Percentiles rank a stretch among this genome's conserved stretches.
These are phyloP conservation scores for Dysidea cf. avara DNA, from an alignment of 37 sponge, comb jelly and placozoan genomes.

Conservation along the genomic window DNA sequence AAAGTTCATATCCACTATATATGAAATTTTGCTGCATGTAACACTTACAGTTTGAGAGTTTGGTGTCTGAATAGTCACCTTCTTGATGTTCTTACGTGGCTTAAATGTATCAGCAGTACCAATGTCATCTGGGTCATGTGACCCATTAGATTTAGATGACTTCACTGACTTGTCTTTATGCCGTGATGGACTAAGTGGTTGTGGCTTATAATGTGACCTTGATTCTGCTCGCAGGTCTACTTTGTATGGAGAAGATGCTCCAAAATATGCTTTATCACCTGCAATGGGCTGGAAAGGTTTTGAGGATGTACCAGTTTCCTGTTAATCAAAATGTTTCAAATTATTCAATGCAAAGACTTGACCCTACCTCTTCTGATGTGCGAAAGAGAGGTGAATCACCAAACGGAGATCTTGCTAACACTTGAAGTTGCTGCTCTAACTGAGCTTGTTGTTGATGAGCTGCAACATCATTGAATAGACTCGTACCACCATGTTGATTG, in stretches of 20 bases:
- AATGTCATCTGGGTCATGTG: conserved; percentile 36
- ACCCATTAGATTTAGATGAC: conserved; percentile 62
- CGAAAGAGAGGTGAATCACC: conserved; percentile 95
- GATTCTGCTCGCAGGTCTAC: conserved; percentile 48
- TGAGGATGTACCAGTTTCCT: too few relatives aligned
- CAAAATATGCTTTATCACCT: background rate
- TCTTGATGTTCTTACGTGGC: conserved; percentile 76
- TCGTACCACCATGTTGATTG: too few relatives aligned
- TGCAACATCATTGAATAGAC: too few relatives aligned
- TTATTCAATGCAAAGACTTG: too few relatives aligned
- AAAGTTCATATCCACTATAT: too few relatives aligned
- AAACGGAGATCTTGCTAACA: conserved; percentile 74
- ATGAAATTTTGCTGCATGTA: too few relatives aligned
- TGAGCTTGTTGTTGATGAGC: conserved; percentile 60
- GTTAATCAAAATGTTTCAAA: too few relatives aligned
- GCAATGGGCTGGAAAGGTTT: too few relatives aligned
- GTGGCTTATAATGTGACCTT: conserved; percentile 30
- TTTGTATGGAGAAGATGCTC: conserved; percentile 68
- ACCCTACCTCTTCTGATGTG: conserved; percentile 59
- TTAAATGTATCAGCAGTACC: conserved; percentile 43
- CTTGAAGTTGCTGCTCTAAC: conserved; percentile 72
- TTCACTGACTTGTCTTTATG: conserved; percentile 43
- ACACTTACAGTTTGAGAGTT: conserved; percentile 32
- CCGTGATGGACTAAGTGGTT: conserved; percentile 34
- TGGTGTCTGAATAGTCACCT: conserved; percentile 49